Percentiles rank a stretch among this genome's conserved stretches.
Conservation (phyloP, 2,888 invertebrate genomes). For the Latrodectus elegans region DNA sequence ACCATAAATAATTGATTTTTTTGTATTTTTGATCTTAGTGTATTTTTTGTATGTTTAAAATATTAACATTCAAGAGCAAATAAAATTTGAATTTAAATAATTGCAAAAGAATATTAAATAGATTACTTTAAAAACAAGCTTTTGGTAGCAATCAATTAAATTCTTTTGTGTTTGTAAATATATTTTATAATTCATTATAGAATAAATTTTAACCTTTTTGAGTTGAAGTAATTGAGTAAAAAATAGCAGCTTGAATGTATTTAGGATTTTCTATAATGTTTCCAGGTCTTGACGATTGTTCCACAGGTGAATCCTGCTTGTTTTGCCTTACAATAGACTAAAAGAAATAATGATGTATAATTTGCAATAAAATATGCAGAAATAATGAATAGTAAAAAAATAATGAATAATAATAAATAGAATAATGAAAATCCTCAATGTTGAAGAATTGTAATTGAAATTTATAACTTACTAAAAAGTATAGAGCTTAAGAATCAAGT, state of each 20-base stretch:
- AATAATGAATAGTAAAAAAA: too few species aligned
- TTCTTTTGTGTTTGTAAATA: too few species aligned
- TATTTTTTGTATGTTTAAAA: background rate
- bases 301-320: constrained; percentile 66
- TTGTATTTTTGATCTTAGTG: too few species aligned
- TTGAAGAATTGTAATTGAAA: background rate
- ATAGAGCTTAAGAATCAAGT: too few species aligned
- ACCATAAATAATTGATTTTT: too few species aligned
- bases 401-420: background rate
- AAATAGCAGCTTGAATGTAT: constrained; percentile 80
- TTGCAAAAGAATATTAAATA: too few species aligned
- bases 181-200: too few species aligned
- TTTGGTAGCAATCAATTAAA: too few species aligned
- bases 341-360: background rate
- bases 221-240: constrained; percentile 83
- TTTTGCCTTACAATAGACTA: constrained; percentile 73
- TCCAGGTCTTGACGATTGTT: constrained; percentile 38
- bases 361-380: too few species aligned
- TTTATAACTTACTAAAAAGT: too few species aligned
- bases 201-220: constrained; percentile 78
- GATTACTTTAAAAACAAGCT: too few species aligned
- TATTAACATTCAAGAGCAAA: background rate
- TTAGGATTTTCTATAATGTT: constrained; percentile 76
- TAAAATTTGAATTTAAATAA: background rate
- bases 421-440: background rate